These are phyloP conservation scores for Acanthochromis polyacanthus DNA, from an alignment of 2,113 vertebrate genomes.

Conservation along the genomic window DNA sequence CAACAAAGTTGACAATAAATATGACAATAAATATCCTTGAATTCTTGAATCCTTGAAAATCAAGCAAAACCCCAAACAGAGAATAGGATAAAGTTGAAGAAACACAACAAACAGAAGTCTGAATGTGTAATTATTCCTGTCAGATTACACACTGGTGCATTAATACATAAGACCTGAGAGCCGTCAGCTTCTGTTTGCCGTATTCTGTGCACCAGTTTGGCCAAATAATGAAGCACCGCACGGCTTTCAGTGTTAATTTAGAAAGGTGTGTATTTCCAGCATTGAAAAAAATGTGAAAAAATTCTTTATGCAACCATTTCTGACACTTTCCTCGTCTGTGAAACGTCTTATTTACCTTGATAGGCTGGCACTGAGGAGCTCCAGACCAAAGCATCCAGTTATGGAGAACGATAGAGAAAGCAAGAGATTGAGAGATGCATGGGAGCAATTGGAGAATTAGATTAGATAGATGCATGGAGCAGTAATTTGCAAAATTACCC, in stretches of 20 bases:
- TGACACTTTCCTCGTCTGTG: constrained; percentile 7
- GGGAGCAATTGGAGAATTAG: constrained; percentile 84
- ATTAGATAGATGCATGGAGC: constrained; percentile 86
- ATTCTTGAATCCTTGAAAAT: too few relatives aligned
- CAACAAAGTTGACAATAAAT: too few relatives aligned
- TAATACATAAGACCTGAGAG: too few relatives aligned
- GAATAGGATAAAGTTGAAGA: too few relatives aligned
- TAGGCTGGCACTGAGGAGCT: constrained; percentile 2
- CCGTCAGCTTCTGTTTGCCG: too few relatives aligned
- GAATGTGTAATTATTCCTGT: constrained; percentile 8
- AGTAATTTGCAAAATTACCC: constrained; percentile 89
- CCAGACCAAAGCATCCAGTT: constrained; percentile 37
- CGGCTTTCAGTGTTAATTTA: not conserved
- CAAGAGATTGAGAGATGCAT: constrained; percentile 51
- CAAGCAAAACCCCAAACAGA: too few relatives aligned
- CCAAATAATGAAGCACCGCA: not conserved
- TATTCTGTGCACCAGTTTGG: not conserved
- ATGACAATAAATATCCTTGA: too few relatives aligned
- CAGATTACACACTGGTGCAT: too few relatives aligned
- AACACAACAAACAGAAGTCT: too few relatives aligned
- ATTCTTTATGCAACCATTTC: not conserved
- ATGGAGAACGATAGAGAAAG: constrained; percentile 43
- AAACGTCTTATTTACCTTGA: constrained; percentile 35
- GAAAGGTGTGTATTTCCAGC: not conserved
- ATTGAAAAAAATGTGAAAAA: not conserved